Base-by-base conservation (phyloP, 2,888 invertebrate species). In the Halocaridina rubra region DNA sequence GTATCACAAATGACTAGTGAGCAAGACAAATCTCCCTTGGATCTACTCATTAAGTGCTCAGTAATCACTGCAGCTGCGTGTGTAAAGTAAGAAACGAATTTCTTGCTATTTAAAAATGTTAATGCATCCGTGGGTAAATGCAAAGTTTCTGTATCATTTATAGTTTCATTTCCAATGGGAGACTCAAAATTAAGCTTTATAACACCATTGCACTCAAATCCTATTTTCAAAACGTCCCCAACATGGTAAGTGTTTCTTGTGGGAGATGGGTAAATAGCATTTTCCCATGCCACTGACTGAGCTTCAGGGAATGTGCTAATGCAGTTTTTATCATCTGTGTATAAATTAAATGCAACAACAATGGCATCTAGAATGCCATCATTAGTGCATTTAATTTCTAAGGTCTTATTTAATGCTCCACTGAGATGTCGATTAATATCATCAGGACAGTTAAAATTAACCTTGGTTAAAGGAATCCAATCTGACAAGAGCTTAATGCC, bases 261-360 rank as follows among this genome's bases (percentile, higher is more conserved):
- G 39, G 24, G 8, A 8, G 88, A 75, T 29, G 93, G 94, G 90
- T 94, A 95, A 57, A 96, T 92, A 7, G 95, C 95, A 90, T 95
- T 95, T 90, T 96, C 95, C 96, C 96, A 96, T 89, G 95, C 95
- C 86, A 92, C 89, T 5, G 88, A n/a, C 16, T 33, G 81, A 5
- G 85, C 88, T 10, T 89, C 91, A 1, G 95, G 94, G 87, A 94
- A 92, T 8, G 94, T 94, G 75, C 94, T 93, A 57, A 96, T 91
- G 0, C 91, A 91, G 39, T 93, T 92, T 57, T 92, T 92, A 8
- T 94, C 93, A 89, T 94, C 93, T 72, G 96, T 91, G 90, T 94
- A 91, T 84, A 96, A 91, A 89, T 94, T 93, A 90, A 96, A 96
- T 94, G 95, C 96, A 53, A 95, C 93, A 76, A 93, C 93, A 69